Conservation (phyloP, 2,797 vertebrate genomes). For the Columba guinea region DNA sequence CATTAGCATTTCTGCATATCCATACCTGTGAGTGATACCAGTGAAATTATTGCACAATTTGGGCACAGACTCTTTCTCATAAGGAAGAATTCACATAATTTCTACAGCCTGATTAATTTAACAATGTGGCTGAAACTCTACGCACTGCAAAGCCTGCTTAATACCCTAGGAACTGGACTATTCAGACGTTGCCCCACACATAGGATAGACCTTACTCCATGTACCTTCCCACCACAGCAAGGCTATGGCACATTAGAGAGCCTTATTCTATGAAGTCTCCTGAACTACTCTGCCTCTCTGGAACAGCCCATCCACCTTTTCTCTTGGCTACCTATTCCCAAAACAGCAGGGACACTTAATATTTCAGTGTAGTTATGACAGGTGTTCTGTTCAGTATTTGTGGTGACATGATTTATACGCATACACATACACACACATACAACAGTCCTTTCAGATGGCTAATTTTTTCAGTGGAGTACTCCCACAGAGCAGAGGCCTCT, state of each 20-base stretch:
- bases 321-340: neutral
- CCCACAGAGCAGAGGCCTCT: neutral
- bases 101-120: neutral
- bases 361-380: neutral
- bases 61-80: neutral
- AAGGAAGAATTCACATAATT: neutral
- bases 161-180: neutral
- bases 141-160: neutral
- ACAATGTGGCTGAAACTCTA: neutral
- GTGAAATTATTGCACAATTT: neutral
- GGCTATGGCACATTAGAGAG: neutral
- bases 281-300: neutral
- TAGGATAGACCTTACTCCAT: neutral
- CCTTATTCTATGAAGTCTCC: neutral
- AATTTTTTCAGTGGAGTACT: neutral
- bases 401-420: neutral
- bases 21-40: neutral
- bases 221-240: neutral
- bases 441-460: neutral
- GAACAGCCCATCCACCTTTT: neutral
- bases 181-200: neutral
- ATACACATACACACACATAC: rapidly evolving
- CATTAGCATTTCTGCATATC: neutral
- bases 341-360: neutral
- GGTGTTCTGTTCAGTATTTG: neutral